Evolutionary conservation across 2,113 vertebrate genomes (phyloP).

Genomic region (Sialia sialis): DNA sequence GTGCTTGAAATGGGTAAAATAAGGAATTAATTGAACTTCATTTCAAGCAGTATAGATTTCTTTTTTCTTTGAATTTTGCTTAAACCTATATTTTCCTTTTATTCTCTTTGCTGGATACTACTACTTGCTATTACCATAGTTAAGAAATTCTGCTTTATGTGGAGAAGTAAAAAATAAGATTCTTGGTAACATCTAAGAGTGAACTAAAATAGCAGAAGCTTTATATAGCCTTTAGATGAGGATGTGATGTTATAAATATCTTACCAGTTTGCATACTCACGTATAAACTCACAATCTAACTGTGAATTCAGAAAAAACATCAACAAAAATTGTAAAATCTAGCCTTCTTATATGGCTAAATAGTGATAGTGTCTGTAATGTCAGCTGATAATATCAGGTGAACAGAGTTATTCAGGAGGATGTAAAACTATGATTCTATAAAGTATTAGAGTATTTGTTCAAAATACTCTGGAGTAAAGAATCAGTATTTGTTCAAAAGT

Average conservation of each 20-base stretch:
- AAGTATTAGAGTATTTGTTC: background rate
- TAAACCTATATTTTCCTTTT: background rate
- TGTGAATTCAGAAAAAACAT: background rate
- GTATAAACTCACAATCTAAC: background rate
- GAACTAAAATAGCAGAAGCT: background rate
- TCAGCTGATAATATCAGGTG: background rate
- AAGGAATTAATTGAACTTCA: slow-evolving; percentile 54
- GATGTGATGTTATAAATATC: background rate
- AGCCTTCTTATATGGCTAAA: background rate
- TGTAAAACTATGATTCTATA: background rate
- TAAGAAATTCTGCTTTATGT: background rate
- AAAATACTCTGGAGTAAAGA: background rate
- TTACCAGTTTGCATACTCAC: background rate
- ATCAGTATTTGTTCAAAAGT: background rate
- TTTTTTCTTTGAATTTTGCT: background rate
- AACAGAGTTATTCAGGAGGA: background rate
- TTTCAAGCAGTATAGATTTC: slow-evolving; percentile 5
- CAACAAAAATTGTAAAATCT: background rate
- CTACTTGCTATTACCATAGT: background rate
- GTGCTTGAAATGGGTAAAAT: slow-evolving; percentile 53
- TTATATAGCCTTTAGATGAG: background rate
- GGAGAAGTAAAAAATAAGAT: background rate
- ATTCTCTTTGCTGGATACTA: background rate
- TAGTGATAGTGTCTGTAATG: background rate
- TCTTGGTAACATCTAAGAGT: background rate